Percentiles rank a stretch among this genome's conserved stretches.
Evolutionary conservation across 2,113 vertebrate genomes (phyloP).

Genomic region (Coryphaenoides rupestris): DNA sequence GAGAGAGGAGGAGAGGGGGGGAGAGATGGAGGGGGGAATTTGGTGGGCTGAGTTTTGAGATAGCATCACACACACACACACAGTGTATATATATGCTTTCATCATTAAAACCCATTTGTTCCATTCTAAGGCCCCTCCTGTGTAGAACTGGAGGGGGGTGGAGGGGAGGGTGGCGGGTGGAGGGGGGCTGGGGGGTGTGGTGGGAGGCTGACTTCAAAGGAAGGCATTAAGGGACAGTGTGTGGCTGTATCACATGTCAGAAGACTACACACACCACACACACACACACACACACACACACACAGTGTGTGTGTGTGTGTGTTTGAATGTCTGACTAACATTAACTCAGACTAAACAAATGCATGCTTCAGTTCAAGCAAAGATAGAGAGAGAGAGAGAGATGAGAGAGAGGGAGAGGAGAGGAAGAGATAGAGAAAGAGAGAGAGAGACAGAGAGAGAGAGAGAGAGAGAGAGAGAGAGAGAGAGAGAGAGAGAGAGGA

Average conservation of each 20-base stretch:
- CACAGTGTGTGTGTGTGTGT: background rate
- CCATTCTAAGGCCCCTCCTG: conserved; percentile 56
- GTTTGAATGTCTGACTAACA: conserved; percentile 47
- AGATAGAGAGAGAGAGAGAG: no score
- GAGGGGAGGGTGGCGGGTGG: conserved; percentile 46
- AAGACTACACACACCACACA: conserved; percentile 53
- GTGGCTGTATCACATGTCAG: conserved; percentile 59
- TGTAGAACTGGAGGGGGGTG: conserved; percentile 59
- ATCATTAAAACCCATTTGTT: conserved; percentile 63
- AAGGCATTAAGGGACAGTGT: conserved; percentile 56
- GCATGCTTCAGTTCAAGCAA: conserved; percentile 49
- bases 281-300: conserved; percentile 39
- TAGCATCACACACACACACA: conserved; percentile 47
- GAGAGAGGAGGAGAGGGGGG: background rate
- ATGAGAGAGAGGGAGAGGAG: no score
- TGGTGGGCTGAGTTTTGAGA: conserved; percentile 67
- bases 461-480: no score
- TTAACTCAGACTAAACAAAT: conserved; percentile 69
- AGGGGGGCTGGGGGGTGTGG: conserved; percentile 56
- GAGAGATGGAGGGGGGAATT: conserved; percentile 58
- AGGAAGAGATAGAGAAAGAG: no score
- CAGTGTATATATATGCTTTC: conserved; percentile 61
- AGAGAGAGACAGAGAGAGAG: no score
- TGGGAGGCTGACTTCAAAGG: conserved; percentile 72
- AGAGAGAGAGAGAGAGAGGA: background rate